These are phyloP conservation scores for Proales similis DNA, from an alignment of 1,140 invertebrate genomes.

Conservation along the genomic window DNA sequence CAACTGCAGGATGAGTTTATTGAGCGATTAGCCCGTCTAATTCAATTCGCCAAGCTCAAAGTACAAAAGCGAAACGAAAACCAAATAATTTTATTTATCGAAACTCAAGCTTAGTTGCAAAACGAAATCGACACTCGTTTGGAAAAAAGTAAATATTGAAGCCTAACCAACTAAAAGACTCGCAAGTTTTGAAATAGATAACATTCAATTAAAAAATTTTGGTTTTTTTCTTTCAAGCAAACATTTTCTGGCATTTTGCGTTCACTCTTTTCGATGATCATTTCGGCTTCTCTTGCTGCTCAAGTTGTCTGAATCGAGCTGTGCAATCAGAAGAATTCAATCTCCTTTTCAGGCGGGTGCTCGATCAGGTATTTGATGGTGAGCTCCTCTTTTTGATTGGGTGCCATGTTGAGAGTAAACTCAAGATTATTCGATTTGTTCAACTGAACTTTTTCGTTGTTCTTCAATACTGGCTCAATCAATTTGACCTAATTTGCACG, in stretches of 20 bases:
- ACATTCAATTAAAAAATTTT: background rate
- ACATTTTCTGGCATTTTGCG: no score
- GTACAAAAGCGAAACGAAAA: conserved; percentile 2
- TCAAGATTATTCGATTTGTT: background rate
- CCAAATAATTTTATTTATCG: conserved; percentile 17
- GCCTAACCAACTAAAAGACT: no score
- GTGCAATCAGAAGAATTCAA: conserved; percentile 10
- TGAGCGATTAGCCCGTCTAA: conserved; percentile 4
- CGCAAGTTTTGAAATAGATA: background rate
- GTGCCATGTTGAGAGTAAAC: background rate
- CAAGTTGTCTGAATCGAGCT: background rate
- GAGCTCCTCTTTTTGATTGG: background rate
- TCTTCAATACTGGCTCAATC: conserved; percentile 3
- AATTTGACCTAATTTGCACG: no score
- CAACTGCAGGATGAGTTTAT: conserved; percentile 32
- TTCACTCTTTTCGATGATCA: background rate
- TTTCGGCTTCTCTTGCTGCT: background rate
- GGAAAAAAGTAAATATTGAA: no score
- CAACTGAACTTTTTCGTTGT: conserved; percentile 4
- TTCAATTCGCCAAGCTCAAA: conserved; percentile 15
- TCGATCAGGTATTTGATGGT: background rate
- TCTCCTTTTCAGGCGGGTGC: background rate
- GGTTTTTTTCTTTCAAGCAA: background rate
- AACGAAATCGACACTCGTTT: no score
- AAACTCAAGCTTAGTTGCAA: no score